Evolutionary conservation across 2,888 invertebrate species (phyloP).

Genomic region (Labia minor): DNA sequence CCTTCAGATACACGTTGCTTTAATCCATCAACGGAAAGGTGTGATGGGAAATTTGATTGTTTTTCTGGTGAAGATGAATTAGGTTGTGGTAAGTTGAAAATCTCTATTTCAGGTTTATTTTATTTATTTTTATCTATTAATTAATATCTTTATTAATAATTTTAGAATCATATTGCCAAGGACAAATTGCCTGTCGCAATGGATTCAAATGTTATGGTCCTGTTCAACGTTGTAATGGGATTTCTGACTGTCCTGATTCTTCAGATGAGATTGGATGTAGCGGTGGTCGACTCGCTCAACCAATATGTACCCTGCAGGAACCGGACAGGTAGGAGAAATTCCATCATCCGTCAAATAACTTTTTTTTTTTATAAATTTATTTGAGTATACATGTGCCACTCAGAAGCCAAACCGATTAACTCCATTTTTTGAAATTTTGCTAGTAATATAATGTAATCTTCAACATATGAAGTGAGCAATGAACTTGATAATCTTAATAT

Average conservation of each 20-base stretch:
- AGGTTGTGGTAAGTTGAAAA: constrained; percentile 28
- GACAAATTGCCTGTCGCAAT: constrained; percentile 25
- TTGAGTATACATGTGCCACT: no score
- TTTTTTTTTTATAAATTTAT: no score
- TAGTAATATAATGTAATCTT: no score
- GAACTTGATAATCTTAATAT: no score
- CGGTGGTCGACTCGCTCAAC: no score
- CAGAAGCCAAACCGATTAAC: no score
- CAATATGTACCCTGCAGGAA: constrained; percentile 21
- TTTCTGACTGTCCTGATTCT: constrained; percentile 35
- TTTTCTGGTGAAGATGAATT: constrained; percentile 30
- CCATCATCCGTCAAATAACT: constrained; percentile 18
- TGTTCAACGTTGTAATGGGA: constrained; percentile 35
- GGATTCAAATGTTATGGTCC: constrained; percentile 31
- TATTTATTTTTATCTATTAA: not conserved
- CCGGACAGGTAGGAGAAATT: constrained; percentile 17
- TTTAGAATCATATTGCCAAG: constrained; percentile 24
- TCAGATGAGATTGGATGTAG: constrained; percentile 37
- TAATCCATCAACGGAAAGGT: constrained; percentile 25
- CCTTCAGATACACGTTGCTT: constrained; percentile 24
- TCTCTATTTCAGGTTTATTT: not conserved
- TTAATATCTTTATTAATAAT: no score
- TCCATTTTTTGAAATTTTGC: no score
- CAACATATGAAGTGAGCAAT: no score
- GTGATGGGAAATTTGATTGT: constrained; percentile 28